Base-by-base conservation (phyloP, 2,888 invertebrate species). In the Electrophaes corylata region DNA sequence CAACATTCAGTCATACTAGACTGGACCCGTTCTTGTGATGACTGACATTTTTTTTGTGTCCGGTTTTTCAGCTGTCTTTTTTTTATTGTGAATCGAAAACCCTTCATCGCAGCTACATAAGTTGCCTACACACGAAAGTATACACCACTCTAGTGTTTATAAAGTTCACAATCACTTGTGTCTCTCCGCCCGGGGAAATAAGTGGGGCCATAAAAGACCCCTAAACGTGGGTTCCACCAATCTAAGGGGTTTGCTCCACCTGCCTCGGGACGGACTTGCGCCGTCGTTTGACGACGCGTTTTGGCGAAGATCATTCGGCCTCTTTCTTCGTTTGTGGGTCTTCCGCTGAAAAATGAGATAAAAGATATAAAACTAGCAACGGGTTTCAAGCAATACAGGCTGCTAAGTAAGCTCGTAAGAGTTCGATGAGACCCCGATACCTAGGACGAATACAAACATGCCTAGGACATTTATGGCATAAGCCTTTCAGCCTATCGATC, bases 281-380 rank as follows among this genome's bases (percentile, higher is more conserved):
- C 71, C 91, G 90, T 73, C 91, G 75, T 61, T 91, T 91, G 71
- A 89, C 90, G 86, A 84, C 91, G 89, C 91, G 91, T 74, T 91
- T 91, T 19, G 89, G 87, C 75, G 91, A 84, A 75, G 83, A 91
- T 91, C 91, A 91, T 83, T 91, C 91, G 58, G 76, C 73, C 81
- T 91, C 91, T 63, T 91, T 91, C 76, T 91, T 91, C 39, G 66
- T 78, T 62, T 84, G 89, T 62, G 87, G 84, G 53, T 91, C 91
- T 66, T 91, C 91, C 59, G 75, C 90, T 87, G 79, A 26, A 3
- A 14, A 23, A 43, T 23, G 20, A 12, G 3, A 77, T 78, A 58
- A 0, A 31, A 46, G 31, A 50, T 10, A 29, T 18, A 19, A 16
- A 11, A 33, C 33, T 1, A 20, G 20, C 20, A 20, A 20, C 1